phyloP scores from a whole-genome alignment of 2,888 invertebrate genomes.

The Hirtodrosophila trivittata region DNA sequence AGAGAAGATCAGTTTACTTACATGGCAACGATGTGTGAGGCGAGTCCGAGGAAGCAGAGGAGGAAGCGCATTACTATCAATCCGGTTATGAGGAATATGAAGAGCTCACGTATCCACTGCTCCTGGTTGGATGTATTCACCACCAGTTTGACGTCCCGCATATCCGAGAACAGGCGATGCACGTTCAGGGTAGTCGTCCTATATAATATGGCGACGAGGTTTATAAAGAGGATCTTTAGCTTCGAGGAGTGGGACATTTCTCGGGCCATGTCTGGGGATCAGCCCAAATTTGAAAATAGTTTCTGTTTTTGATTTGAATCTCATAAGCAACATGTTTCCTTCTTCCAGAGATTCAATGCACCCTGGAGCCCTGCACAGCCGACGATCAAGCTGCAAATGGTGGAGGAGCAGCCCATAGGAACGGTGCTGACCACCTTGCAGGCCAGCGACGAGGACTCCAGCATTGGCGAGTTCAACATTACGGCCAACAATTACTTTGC shows the following conservation, averaged over 20 bases:
- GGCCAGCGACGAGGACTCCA: conserved; percentile 92
- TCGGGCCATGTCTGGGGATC: no score
- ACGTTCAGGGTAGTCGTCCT: conserved; percentile 75
- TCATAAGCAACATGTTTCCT: conserved; percentile 15
- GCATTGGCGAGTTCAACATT: conserved; percentile 88
- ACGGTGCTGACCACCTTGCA: conserved; percentile 90
- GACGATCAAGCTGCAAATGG: conserved; percentile 87
- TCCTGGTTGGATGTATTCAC: conserved; percentile 50
- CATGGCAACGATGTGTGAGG: conserved; percentile 81
- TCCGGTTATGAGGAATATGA: conserved; percentile 67
- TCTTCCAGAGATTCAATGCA: conserved; percentile 87
- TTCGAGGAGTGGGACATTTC: conserved; percentile 30
- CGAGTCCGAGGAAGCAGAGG: conserved; percentile 74
- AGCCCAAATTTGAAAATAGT: no score
- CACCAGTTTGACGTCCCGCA: conserved; percentile 59
- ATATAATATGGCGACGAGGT: conserved; percentile 72
- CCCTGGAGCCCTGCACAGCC: conserved; percentile 89
- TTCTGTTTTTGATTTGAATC: conserved; percentile 1
- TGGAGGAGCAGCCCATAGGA: conserved; percentile 93
- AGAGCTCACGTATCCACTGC: conserved; percentile 61
- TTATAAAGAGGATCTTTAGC: conserved; percentile 74
- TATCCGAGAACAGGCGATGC: conserved; percentile 64
- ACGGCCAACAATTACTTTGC: conserved; percentile 90
- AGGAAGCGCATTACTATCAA: conserved; percentile 74
- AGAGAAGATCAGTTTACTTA: conserved; percentile 53